phyloP scores from a whole-genome alignment of 1,140 invertebrate genomes.

The Tenebrio molitor region DNA sequence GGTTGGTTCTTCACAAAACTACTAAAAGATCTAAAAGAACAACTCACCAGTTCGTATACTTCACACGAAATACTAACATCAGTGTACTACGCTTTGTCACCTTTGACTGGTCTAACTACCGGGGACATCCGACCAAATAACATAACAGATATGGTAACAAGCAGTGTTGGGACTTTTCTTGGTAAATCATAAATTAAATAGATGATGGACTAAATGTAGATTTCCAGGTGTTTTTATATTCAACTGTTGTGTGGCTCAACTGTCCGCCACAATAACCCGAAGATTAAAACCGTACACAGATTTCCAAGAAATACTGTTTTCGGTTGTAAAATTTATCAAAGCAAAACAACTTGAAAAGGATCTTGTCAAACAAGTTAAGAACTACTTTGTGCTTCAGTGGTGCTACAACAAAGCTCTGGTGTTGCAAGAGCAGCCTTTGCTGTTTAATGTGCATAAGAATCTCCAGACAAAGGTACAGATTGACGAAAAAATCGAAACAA shows the following conservation, averaged over 20 bases:
- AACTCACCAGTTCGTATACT: slow-evolving; percentile 58
- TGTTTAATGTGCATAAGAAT: slow-evolving; percentile 36
- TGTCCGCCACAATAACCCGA: slow-evolving; percentile 67
- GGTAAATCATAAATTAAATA: slow-evolving; percentile 54
- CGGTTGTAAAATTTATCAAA: slow-evolving; percentile 67
- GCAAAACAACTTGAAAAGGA: slow-evolving; percentile 67
- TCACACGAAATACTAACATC: slow-evolving; percentile 64
- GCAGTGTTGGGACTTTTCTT: slow-evolving; percentile 66
- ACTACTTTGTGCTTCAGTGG: slow-evolving; percentile 69
- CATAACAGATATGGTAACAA: slow-evolving; percentile 64
- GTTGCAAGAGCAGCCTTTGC: slow-evolving; percentile 34
- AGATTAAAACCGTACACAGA: slow-evolving; percentile 67
- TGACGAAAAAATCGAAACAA: slow-evolving; percentile 45
- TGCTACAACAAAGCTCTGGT: slow-evolving; percentile 63
- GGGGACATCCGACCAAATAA: slow-evolving; percentile 67
- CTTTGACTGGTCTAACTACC: slow-evolving; percentile 65
- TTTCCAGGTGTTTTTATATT: slow-evolving; percentile 62
- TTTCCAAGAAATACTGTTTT: slow-evolving; percentile 67
- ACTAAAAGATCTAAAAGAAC: slow-evolving; percentile 57
- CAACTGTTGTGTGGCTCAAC: slow-evolving; percentile 67
- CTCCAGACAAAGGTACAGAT: slow-evolving; percentile 36
- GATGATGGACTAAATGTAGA: background rate
- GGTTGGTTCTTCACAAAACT: slow-evolving; percentile 67
- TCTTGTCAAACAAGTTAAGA: slow-evolving; percentile 67
- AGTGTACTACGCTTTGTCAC: slow-evolving; percentile 65